A percentile compares a stretch with the other conserved stretches of the same genome.
phyloP scores from a whole-genome alignment of 2,113 vertebrate species.

The Neodon shergylaensis region DNA sequence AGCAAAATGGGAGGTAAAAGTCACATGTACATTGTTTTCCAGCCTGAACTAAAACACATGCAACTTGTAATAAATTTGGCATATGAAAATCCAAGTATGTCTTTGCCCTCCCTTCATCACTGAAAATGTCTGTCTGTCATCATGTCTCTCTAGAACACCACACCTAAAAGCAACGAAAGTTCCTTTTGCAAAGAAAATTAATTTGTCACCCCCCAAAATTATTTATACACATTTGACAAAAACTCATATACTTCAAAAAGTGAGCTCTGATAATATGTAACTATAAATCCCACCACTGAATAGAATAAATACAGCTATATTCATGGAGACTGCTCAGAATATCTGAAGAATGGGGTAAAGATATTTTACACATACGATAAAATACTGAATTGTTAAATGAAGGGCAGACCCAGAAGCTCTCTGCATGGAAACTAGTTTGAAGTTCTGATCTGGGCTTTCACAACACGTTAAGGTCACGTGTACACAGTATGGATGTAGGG shows the following conservation, averaged over 20 bases:
- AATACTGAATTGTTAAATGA: not conserved
- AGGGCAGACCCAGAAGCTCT: not conserved
- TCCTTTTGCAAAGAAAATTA: not conserved
- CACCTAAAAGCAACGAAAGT: slow-evolving; percentile 9
- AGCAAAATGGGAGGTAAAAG: not conserved
- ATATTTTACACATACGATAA: not conserved
- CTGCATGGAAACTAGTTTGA: not conserved
- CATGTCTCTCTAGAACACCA: not conserved
- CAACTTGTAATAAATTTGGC: not conserved
- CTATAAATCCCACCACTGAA: not conserved
- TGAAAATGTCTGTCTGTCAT: not conserved
- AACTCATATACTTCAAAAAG: slow-evolving; percentile 13
- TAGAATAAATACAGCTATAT: slow-evolving; percentile 20
- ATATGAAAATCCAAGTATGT: not conserved
- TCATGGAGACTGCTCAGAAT: not conserved
- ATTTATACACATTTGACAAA: not conserved
- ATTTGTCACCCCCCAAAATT: not conserved
- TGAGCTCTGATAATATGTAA: not conserved
- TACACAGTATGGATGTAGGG: no score
- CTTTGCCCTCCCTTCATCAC: not conserved
- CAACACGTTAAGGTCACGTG: not conserved
- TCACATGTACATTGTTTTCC: not conserved
- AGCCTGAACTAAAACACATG: not conserved
- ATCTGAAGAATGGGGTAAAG: not conserved
- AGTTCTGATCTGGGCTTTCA: not conserved